phyloP scores from a whole-genome alignment of 1,140 invertebrate genomes.

The Diorhabda carinulata region DNA sequence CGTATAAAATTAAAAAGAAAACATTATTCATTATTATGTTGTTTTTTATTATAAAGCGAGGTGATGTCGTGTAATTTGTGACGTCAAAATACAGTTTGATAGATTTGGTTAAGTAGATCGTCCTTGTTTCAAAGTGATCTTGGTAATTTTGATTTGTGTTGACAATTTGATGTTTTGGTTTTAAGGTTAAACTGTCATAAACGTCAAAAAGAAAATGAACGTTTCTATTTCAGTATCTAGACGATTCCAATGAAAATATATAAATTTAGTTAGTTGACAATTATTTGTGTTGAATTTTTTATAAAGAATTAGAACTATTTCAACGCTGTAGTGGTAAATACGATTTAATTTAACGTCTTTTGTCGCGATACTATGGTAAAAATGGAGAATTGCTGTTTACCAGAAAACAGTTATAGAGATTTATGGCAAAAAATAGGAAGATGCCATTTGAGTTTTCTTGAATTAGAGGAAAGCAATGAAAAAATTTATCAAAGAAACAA shows the following conservation, averaged over 20 bases:
- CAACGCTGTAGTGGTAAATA: too few relatives aligned
- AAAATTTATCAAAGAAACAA: constrained; percentile 69
- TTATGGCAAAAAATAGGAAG: constrained; percentile 66
- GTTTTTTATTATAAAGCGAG: too few relatives aligned
- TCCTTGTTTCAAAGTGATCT: too few relatives aligned
- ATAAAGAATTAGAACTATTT: too few relatives aligned
- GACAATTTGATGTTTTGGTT: constrained; percentile 1
- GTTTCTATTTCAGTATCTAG: constrained; percentile 4
- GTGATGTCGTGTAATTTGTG: too few relatives aligned
- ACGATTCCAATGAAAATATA: constrained; percentile 6
- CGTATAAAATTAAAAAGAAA: too few relatives aligned
- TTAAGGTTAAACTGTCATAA: neutral
- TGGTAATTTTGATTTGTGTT: neutral
- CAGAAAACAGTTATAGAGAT: constrained; percentile 55
- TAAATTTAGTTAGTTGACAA: too few relatives aligned
- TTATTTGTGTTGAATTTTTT: too few relatives aligned
- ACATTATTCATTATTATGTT: too few relatives aligned
- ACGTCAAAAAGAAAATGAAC: neutral
- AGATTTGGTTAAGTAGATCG: too few relatives aligned
- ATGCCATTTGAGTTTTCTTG: constrained; percentile 67
- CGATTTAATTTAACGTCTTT: too few relatives aligned
- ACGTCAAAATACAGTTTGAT: too few relatives aligned
- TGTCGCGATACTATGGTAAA: constrained; percentile 36
- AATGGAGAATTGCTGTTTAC: constrained; percentile 40
- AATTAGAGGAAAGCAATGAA: constrained; percentile 70